A percentile compares a stretch with the other conserved stretches of the same genome.
Conservation (phyloP, 2,888 invertebrate species). For the Drosophila falleni region DNA sequence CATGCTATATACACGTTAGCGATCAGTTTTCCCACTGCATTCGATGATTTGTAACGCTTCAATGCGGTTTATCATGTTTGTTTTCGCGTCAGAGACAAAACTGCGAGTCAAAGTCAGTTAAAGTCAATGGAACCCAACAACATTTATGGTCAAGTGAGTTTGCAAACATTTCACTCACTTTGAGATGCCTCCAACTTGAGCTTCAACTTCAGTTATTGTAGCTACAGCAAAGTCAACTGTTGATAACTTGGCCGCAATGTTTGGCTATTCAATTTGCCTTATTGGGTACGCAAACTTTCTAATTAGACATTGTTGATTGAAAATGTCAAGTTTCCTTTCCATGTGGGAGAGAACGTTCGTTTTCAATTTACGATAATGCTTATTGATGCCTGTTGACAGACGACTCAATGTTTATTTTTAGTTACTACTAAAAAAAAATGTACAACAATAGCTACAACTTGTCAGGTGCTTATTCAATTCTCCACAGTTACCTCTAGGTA, state of each 20-base stretch:
- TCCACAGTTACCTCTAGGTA: slow-evolving; percentile 4
- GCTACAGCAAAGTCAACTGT: slow-evolving; percentile 17
- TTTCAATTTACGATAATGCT: slow-evolving; percentile 17
- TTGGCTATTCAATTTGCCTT: slow-evolving; percentile 63
- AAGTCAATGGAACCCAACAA: slow-evolving; percentile 15
- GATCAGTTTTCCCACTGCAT: slow-evolving; percentile 58
- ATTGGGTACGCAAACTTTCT: slow-evolving; percentile 67
- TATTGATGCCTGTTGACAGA: slow-evolving; percentile 35
- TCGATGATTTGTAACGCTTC: slow-evolving; percentile 74
- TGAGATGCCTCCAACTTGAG: slow-evolving; percentile 23
- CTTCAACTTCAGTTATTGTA: slow-evolving; percentile 5
- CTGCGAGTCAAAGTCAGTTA: slow-evolving; percentile 30
- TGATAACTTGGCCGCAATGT: slow-evolving; percentile 45
- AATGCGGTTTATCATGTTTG: slow-evolving; percentile 57
- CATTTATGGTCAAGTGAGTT: slow-evolving; percentile 75
- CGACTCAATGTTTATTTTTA: slow-evolving; percentile 43
- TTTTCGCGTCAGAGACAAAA: slow-evolving; percentile 40
- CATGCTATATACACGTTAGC: slow-evolving; percentile 33
- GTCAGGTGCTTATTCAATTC: slow-evolving; percentile 31
- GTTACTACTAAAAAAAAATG: slow-evolving; percentile 6
- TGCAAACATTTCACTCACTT: slow-evolving; percentile 72
- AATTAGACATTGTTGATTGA: slow-evolving; percentile 58
- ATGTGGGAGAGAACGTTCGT: slow-evolving; percentile 33
- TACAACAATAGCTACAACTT: slow-evolving; percentile 24
- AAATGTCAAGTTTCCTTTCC: slow-evolving; percentile 6